Conservation (phyloP, 2,797 vertebrate species). For the Microctenopoma steveboyesi region DNA sequence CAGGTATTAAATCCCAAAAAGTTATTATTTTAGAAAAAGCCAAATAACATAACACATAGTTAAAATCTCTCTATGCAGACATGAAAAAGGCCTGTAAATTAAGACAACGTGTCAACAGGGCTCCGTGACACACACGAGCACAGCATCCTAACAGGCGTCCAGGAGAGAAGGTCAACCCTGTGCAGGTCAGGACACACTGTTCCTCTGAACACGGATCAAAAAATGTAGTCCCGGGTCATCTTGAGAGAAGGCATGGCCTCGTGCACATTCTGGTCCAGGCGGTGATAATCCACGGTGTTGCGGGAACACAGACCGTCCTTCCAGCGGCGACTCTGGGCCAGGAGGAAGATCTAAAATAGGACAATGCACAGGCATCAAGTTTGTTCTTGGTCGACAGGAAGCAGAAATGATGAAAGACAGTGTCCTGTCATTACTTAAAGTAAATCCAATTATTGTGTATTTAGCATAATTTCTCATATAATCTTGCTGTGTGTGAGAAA, state of each 20-base stretch:
- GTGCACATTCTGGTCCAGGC: conserved; percentile 93
- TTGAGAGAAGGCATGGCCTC: conserved; percentile 98
- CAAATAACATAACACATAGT: conserved; percentile 25
- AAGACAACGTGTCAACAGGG: conserved; percentile 45
- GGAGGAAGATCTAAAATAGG: conserved; percentile 87
- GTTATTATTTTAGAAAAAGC: conserved; percentile 41
- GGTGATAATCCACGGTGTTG: conserved; percentile 89
- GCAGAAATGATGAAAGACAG: conserved; percentile 21
- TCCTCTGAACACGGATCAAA: conserved; percentile 77
- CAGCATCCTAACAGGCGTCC: conserved; percentile 22
- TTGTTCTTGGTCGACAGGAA: conserved; percentile 3
- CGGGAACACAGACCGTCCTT: conserved; percentile 92
- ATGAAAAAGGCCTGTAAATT: conserved; percentile 25
- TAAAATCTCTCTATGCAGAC: conserved; percentile 38
- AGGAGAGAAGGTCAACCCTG: conserved; percentile 11
- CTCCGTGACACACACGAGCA: conserved; percentile 24
- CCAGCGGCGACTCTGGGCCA: conserved; percentile 93
- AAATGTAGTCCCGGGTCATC: conserved; percentile 94
- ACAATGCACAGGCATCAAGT: conserved; percentile 7
- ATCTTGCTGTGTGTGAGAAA: no score
- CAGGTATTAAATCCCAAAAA: conserved; percentile 33
- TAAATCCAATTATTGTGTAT: conserved; percentile 3
- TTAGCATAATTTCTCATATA: background rate
- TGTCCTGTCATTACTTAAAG: background rate
- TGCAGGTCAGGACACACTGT: conserved; percentile 10